Base-by-base conservation (phyloP, 1,140 invertebrate species). In the Sarcophaga bullata region DNA sequence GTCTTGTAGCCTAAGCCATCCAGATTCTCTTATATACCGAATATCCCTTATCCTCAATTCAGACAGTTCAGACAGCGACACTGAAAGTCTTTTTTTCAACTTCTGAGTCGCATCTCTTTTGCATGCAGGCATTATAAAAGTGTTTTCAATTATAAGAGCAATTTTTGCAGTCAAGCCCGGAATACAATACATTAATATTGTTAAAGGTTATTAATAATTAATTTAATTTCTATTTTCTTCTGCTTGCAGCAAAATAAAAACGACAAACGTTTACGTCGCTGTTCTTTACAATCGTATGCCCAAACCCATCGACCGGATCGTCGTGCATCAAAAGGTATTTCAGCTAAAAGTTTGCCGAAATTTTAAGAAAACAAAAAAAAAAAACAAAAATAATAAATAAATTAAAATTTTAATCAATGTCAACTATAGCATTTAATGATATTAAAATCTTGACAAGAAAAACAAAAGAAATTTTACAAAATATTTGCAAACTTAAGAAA, bases 241-340 rank as follows among this genome's bases (percentile, higher is more conserved):
- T 6, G 6, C 81, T 58, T 82, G 25, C 83, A 89, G 87, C 86
- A 89, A 85, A 86, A 85, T 58, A 88, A 89, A 72, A 87, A 85
- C 7, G 88, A 89, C 62, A 89, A 89, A 82, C 86, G 88, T 5
- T 82, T 88, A 25, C 84, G 88, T 37, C 86, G 88, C 49, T 89
- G 88, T 73, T 89, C 88, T 8, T 72, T 89, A 13, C 88, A 89
- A 82, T 89, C 87, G 78, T 89, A 89, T 80, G 88, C 88, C 13
- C 88, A 89, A 62, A 84, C 85, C 80, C 88, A 89, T 75, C 85
- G 86, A 84, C 81, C 75, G 50, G 88, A 89, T 85, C 85, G 88
- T 17, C 84, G 88, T 73, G 84, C 86, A 76, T 89, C 88, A 83
- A 89, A 89, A 89, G 88, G 88, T 89, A 89, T 87, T 89, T 87